Percentiles rank a stretch among this genome's conserved stretches.
Evolutionary conservation across 2,113 vertebrate species (phyloP).

Genomic region (Elachura formosa): DNA sequence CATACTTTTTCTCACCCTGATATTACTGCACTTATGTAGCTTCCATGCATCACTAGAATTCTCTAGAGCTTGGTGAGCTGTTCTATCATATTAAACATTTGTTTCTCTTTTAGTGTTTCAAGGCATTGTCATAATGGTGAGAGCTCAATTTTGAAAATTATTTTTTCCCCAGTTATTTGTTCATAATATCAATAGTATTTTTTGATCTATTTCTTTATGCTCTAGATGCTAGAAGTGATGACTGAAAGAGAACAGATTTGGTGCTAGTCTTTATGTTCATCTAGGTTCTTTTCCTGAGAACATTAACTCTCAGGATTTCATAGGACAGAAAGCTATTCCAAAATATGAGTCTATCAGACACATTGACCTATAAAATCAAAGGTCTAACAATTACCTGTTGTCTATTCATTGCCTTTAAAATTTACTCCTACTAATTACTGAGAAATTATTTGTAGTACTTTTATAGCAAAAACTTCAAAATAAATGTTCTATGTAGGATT

Average conservation of each 20-base stretch:
- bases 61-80: neutral
- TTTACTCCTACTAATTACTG: neutral
- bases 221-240: neutral
- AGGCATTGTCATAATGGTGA: neutral
- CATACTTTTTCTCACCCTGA: neutral
- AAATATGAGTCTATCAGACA: neutral
- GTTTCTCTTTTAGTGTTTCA: neutral
- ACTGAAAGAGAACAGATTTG: neutral
- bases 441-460: neutral
- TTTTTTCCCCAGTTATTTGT: neutral
- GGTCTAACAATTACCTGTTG: neutral
- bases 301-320: neutral
- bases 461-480: neutral
- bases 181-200: neutral
- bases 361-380: neutral
- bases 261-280: neutral
- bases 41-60: neutral
- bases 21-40: neutral
- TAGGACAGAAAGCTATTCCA: neutral
- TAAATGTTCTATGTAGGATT: neutral
- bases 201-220: neutral
- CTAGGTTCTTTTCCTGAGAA: neutral
- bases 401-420: neutral
- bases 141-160: neutral
- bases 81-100: neutral